Conservation (phyloP, 2,113 vertebrate species). For the Melanerpes formicivorus region DNA sequence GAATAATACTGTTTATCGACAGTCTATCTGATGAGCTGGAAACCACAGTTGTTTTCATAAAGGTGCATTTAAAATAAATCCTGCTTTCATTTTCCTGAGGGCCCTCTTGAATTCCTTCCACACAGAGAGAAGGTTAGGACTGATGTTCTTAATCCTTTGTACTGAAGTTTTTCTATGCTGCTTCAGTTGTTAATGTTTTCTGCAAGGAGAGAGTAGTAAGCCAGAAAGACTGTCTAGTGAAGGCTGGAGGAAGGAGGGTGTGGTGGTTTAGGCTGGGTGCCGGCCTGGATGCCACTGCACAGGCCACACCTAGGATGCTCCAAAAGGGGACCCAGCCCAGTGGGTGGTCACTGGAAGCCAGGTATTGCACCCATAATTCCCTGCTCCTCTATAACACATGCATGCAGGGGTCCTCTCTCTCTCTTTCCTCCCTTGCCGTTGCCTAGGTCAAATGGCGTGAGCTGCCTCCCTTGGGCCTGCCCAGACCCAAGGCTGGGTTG, state of each 20-base stretch:
- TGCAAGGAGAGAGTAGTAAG: constrained; percentile 48
- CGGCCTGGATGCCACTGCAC: too few species aligned
- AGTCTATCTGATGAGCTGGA: constrained; percentile 41
- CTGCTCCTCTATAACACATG: too few species aligned
- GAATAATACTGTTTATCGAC: constrained; percentile 51
- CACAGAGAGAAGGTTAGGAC: constrained; percentile 38
- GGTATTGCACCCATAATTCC: too few species aligned
- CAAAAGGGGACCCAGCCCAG: too few species aligned
- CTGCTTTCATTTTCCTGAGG: constrained; percentile 66
- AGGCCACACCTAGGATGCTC: too few species aligned
- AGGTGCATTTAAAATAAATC: constrained; percentile 70
- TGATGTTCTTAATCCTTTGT: constrained; percentile 59
- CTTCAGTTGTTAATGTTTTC: constrained; percentile 60
- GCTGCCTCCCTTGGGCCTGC: too few species aligned
- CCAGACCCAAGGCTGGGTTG: too few species aligned
- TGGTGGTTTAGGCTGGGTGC: too few species aligned
- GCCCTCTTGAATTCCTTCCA: constrained; percentile 59
- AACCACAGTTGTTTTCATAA: constrained; percentile 65
- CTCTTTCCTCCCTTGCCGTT: too few species aligned
- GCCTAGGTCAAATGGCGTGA: too few species aligned
- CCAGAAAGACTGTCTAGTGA: constrained; percentile 20
- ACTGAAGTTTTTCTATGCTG: background rate
- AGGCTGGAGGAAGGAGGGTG: background rate
- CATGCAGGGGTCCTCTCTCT: too few species aligned
- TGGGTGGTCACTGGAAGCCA: too few species aligned